Percentiles rank a stretch among this genome's conserved stretches.
Evolutionary conservation across 2,113 vertebrate genomes (phyloP).

Genomic region (Labrus mixtus): DNA sequence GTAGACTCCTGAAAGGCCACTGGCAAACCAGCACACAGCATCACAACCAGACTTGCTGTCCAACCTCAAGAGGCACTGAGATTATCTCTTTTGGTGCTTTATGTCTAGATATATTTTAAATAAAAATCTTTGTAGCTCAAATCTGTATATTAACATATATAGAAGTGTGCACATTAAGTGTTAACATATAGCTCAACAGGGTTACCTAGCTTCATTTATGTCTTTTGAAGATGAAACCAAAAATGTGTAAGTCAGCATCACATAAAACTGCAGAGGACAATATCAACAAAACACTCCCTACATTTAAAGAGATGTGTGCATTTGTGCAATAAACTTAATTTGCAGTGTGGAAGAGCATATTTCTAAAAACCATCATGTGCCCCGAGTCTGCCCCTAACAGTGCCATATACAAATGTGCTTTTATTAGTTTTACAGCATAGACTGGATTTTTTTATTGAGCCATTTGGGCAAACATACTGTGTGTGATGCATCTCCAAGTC

Average conservation of each 20-base stretch:
- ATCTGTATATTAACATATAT: conserved; percentile 16
- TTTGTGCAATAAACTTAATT: not conserved
- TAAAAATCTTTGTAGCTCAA: conserved; percentile 18
- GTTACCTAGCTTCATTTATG: not conserved
- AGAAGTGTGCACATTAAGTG: conserved; percentile 4
- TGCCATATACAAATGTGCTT: conserved; percentile 44
- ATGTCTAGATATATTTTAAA: conserved; percentile 26
- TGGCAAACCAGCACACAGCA: conserved; percentile 56
- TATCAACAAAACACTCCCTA: not conserved
- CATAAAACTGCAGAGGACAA: not conserved
- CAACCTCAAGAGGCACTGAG: conserved; percentile 65
- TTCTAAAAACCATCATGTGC: conserved; percentile 28
- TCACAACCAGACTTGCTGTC: conserved; percentile 70
- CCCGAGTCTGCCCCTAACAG: conserved; percentile 20
- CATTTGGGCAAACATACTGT: conserved; percentile 62
- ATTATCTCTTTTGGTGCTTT: conserved; percentile 36
- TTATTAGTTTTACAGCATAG: conserved; percentile 52
- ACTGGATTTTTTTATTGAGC: conserved; percentile 55
- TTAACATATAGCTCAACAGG: not conserved
- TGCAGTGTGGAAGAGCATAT: not conserved
- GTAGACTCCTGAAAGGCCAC: conserved; percentile 79
- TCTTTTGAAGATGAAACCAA: not conserved
- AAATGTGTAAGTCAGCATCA: not conserved
- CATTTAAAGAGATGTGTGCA: conserved; percentile 25
- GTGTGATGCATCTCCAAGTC: conserved; percentile 52